phyloP scores from a whole-genome alignment of 2,113 vertebrate species.

The Micromys minutus region DNA sequence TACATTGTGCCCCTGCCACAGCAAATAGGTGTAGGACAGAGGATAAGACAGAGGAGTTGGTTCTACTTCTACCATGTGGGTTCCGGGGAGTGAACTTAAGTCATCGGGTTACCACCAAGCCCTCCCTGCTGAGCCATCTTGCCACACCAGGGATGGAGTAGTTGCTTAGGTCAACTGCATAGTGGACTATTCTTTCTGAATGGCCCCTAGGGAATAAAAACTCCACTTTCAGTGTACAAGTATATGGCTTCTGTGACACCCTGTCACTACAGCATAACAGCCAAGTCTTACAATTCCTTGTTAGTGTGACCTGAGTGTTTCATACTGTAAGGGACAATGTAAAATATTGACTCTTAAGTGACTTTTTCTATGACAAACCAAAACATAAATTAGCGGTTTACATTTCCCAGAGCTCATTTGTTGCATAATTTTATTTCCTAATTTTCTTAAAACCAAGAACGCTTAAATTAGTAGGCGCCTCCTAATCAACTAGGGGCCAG shows the following conservation, averaged over 20 bases:
- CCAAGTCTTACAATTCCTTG: not conserved
- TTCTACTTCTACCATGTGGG: not conserved
- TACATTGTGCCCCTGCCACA: not conserved
- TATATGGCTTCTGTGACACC: not conserved
- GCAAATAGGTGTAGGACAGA: not conserved
- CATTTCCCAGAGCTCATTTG: constrained; percentile 30
- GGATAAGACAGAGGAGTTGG: not conserved
- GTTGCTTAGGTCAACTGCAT: not conserved
- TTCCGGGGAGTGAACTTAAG: not conserved
- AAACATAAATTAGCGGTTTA: constrained; percentile 3
- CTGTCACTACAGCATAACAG: not conserved
- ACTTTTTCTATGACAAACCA: not conserved
- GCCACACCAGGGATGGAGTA: not conserved
- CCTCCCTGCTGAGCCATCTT: not conserved
- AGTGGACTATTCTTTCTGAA: not conserved
- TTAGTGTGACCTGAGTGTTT: not conserved
- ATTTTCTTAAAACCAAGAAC: not conserved
- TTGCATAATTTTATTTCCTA: not conserved
- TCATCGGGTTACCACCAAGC: not conserved
- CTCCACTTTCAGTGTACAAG: not conserved
- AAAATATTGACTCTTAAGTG: not conserved
- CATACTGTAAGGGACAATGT: not conserved
- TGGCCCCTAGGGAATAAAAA: not conserved
- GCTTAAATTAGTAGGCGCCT: not conserved
- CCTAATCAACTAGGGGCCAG: not conserved